These are phyloP conservation scores for Neodontobutis hainanensis DNA, from an alignment of 2,113 vertebrate species.

Conservation along the genomic window DNA sequence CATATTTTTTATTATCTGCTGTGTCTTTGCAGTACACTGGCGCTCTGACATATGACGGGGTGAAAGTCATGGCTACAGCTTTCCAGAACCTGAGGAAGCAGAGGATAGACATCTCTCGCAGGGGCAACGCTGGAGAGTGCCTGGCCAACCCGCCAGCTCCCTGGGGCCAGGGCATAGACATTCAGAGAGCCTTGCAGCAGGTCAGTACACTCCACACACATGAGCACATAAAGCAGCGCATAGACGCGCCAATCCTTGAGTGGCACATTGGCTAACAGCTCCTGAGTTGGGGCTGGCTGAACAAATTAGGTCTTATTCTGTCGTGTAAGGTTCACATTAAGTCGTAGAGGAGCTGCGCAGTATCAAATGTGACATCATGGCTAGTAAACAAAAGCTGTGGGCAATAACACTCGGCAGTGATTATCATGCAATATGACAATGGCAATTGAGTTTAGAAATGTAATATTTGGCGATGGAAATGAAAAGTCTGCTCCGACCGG, in stretches of 20 bases:
- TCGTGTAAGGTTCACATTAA: constrained; percentile 75
- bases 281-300: constrained; percentile 69
- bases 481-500: constrained; percentile 38
- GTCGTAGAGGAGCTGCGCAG: constrained; percentile 56
- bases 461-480: constrained; percentile 66
- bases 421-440: constrained; percentile 76
- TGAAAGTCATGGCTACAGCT: constrained; percentile 95
- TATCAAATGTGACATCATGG: constrained; percentile 76
- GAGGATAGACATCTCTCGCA: constrained; percentile 95
- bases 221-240: constrained; percentile 12
- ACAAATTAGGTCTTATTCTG: constrained; percentile 76
- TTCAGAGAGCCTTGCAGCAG: constrained; percentile 97
- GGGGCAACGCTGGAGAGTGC: constrained; percentile 96
- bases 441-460: constrained; percentile 73
- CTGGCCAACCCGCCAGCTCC: constrained; percentile 97
- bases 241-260: constrained; percentile 52
- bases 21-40: constrained; percentile 87
- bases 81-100: constrained; percentile 95
- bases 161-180: constrained; percentile 98
- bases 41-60: constrained; percentile 94
- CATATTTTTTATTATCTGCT: constrained; percentile 12
- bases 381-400: constrained; percentile 74
- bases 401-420: constrained; percentile 64
- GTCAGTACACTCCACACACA: constrained; percentile 65
- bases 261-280: constrained; percentile 69